Percentiles rank a stretch among this genome's conserved stretches.
Evolutionary conservation across 2,113 vertebrate genomes (phyloP).

Genomic region (Eonycteris spelaea): DNA sequence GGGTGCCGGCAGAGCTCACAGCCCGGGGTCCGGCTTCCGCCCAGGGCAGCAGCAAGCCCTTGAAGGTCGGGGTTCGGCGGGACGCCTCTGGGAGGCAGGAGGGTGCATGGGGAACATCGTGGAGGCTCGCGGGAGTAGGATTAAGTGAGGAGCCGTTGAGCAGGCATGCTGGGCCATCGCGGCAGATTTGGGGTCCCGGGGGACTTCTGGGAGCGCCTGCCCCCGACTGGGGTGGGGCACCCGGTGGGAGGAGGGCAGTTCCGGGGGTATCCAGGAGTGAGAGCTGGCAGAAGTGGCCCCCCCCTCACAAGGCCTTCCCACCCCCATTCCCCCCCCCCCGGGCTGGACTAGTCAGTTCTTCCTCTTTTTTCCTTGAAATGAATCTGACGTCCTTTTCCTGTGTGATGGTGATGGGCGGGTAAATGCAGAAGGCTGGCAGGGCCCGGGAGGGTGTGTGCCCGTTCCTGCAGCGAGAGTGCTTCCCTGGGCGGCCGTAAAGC

Average conservation of each 20-base stretch:
- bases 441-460: neutral
- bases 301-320: neutral
- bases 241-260: neutral
- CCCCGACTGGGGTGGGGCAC: neutral
- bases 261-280: neutral
- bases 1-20: fast-evolving
- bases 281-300: neutral
- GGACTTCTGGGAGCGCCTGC: neutral
- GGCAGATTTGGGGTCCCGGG: neutral
- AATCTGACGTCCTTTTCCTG: neutral
- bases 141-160: neutral
- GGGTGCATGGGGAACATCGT: neutral
- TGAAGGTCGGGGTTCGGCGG: fast-evolving
- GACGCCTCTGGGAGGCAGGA: neutral
- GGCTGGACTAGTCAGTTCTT: neutral
- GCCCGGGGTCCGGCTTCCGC: neutral
- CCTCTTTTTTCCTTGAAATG: neutral
- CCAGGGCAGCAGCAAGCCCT: neutral
- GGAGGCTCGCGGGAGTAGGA: neutral
- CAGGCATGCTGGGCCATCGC: neutral
- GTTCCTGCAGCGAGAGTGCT: neutral
- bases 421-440: neutral
- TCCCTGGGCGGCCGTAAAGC: neutral
- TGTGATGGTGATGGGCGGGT: neutral
- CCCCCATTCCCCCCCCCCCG: neutral